phyloP scores from a whole-genome alignment of 2,113 vertebrate species.

The Coptodon bakossiorum region DNA sequence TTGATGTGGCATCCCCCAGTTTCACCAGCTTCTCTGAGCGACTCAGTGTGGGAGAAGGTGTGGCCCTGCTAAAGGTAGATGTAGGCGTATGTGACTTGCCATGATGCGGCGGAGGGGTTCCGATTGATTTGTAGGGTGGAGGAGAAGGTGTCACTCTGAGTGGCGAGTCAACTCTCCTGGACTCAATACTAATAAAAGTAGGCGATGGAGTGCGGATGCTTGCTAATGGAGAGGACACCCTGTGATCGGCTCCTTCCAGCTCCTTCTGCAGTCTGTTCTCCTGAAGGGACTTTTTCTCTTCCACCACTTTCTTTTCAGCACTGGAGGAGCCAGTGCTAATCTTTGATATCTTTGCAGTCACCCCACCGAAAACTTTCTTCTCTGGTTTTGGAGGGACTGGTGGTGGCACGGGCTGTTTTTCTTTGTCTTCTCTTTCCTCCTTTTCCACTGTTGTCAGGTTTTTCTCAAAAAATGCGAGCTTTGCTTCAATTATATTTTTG shows the following conservation, averaged over 20 bases:
- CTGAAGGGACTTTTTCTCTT: constrained; percentile 53
- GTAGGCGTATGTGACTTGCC: constrained; percentile 61
- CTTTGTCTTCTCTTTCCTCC: constrained; percentile 52
- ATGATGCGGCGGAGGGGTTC: constrained; percentile 66
- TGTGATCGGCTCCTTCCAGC: constrained; percentile 49
- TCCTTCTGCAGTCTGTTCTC: constrained; percentile 48
- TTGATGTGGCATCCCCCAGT: constrained; percentile 77
- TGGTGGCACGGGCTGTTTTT: neutral
- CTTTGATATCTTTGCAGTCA: constrained; percentile 64
- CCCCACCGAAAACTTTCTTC: constrained; percentile 42
- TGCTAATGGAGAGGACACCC: constrained; percentile 64
- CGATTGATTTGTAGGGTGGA: constrained; percentile 61
- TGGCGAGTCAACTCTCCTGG: constrained; percentile 73
- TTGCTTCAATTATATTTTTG: constrained; percentile 69
- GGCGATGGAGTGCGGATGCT: constrained; percentile 81
- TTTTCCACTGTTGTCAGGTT: constrained; percentile 50
- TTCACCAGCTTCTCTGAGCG: constrained; percentile 81
- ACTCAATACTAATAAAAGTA: constrained; percentile 88
- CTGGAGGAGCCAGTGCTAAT: constrained; percentile 61
- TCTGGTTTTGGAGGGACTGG: constrained; percentile 24
- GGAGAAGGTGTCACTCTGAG: constrained; percentile 67
- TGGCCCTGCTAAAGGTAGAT: constrained; percentile 47
- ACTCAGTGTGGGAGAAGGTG: constrained; percentile 74
- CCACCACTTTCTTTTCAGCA: constrained; percentile 52
- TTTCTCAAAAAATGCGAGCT: constrained; percentile 68